Evolutionary conservation across 2,888 invertebrate species (phyloP).

Genomic region (Eupsilia transversa): DNA sequence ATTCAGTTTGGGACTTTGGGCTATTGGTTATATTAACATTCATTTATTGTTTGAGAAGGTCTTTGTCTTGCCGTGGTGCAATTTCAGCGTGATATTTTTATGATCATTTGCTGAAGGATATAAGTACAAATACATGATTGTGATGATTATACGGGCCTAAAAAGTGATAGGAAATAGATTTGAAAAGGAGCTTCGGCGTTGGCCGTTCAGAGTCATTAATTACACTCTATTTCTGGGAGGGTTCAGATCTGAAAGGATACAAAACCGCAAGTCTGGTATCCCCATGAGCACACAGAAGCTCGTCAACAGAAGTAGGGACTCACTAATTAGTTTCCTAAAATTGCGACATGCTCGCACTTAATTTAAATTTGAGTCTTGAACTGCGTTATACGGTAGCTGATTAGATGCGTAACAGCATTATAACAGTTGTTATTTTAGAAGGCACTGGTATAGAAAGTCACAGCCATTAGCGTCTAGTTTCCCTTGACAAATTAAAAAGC

Average conservation of each 20-base stretch:
- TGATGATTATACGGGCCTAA: not conserved
- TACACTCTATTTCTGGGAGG: not conserved
- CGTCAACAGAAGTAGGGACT: not conserved
- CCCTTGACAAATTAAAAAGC: conserved; percentile 48
- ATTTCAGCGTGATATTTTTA: not conserved
- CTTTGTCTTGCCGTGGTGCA: not conserved
- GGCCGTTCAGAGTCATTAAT: too few species aligned
- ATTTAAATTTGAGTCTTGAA: conserved; percentile 2
- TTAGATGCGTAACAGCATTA: conserved; percentile 8
- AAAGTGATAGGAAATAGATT: not conserved
- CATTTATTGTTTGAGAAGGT: not conserved
- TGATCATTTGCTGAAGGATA: not conserved
- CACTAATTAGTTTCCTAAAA: not conserved
- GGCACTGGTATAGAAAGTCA: conserved; percentile 47
- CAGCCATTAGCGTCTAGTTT: conserved; percentile 41
- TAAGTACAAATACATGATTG: not conserved
- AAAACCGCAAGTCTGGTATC: not conserved
- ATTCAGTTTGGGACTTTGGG: conserved; percentile 1
- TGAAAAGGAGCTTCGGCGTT: not conserved
- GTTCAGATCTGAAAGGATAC: not conserved
- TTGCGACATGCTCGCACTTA: not conserved
- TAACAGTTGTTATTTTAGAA: conserved; percentile 17
- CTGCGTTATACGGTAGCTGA: conserved; percentile 8
- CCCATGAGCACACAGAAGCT: too few species aligned
- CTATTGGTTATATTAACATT: conserved; percentile 2